Conservation (phyloP, 2,888 invertebrate species). For the Cremastobaeus sp. region DNA sequence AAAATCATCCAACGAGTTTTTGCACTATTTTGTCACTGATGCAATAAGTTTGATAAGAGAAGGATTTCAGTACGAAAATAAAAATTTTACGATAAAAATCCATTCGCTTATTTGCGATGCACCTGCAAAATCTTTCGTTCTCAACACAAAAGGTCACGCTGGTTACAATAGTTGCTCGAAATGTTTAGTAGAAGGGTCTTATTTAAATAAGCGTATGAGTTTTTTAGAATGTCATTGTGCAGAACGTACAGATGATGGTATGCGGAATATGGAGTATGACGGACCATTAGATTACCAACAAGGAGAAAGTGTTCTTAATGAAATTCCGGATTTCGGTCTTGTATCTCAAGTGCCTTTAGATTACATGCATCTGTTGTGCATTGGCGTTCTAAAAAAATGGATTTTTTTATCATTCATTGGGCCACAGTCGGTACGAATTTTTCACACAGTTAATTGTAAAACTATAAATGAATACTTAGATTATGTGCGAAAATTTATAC, state of each 20-base stretch:
- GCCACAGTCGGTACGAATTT: neutral
- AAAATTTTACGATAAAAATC: neutral
- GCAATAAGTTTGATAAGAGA: neutral
- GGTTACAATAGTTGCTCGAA: slow-evolving; percentile 12
- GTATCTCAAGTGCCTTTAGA: slow-evolving; percentile 10
- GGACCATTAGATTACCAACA: slow-evolving; percentile 10
- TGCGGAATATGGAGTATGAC: slow-evolving; percentile 1
- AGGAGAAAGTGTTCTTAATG: slow-evolving; percentile 4
- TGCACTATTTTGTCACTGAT: neutral
- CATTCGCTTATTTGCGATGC: slow-evolving; percentile 22
- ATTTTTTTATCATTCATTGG: slow-evolving; percentile 1
- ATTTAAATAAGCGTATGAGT: neutral
- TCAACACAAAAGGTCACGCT: slow-evolving; percentile 29
- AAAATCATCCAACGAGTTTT: slow-evolving; percentile 7
- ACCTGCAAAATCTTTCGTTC: slow-evolving; percentile 24
- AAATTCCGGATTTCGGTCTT: slow-evolving; percentile 8
- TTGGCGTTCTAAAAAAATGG: slow-evolving; percentile 4
- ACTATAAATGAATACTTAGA: neutral
- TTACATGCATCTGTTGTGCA: slow-evolving; percentile 11
- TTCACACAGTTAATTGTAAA: neutral
- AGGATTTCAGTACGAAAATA: neutral
- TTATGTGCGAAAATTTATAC: neutral
- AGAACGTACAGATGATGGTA: neutral
- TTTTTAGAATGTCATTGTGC: neutral
- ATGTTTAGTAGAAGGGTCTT: slow-evolving; percentile 7